Percentiles rank a stretch among this genome's conserved stretches.
Evolutionary conservation across 2,113 vertebrate species (phyloP).

Genomic region (Ptilonorhynchus violaceus): DNA sequence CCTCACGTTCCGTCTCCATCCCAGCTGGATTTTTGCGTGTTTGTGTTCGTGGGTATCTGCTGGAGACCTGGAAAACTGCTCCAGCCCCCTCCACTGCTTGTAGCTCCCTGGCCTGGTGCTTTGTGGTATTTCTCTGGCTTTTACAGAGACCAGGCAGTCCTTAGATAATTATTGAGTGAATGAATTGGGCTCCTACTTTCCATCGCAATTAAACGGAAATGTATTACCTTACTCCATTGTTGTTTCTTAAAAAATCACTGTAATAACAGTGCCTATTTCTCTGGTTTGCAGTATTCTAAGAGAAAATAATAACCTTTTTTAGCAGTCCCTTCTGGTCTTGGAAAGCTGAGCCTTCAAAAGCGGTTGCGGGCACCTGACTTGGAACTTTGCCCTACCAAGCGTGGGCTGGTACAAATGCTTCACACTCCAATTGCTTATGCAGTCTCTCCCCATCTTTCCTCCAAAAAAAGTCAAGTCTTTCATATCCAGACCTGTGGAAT

Average conservation of each 20-base stretch:
- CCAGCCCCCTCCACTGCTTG: fast-evolving
- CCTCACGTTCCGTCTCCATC: background rate
- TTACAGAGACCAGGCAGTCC: background rate
- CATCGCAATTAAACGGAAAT: background rate
- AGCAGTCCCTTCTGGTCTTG: background rate
- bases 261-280: background rate
- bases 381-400: background rate
- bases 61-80: background rate
- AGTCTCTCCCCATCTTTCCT: background rate
- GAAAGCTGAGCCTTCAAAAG: background rate
- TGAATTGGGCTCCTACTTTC: background rate
- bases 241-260: background rate
- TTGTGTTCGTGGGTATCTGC: background rate
- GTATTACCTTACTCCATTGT: background rate
- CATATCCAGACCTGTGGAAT: background rate
- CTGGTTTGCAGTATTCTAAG: background rate
- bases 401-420: background rate
- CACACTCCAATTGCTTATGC: background rate
- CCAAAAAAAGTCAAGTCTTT: background rate
- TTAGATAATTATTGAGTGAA: background rate
- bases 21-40: background rate
- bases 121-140: background rate
- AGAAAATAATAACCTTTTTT: background rate
- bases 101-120: background rate
- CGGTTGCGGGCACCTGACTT: background rate